Base-by-base conservation (phyloP, 2,888 invertebrate genomes). In the Mesopsocus fuscifrons region DNA sequence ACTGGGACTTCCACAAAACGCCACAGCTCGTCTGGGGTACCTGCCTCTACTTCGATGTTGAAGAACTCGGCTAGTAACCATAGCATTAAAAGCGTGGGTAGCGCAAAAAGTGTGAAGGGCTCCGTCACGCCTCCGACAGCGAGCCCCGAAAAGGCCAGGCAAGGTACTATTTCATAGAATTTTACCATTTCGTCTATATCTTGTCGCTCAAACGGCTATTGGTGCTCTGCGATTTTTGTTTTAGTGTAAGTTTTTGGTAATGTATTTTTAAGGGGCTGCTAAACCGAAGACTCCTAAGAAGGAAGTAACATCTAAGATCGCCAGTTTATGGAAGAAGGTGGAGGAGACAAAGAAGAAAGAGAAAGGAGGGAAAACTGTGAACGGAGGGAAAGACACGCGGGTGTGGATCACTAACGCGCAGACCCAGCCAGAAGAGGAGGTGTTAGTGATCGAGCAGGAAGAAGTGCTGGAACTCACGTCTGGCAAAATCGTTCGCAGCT, bases 321-420 rank as follows among this genome's bases (percentile, higher is more conserved):
- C 83, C 1, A 77, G 71, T 52, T 59, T 85, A 13, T 84, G 83
- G 83, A 82, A 78, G 53, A 77, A 71, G 55, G 79, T 79, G 1
- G 79, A 80, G 52, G 74, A 77, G 45, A 71, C 63, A 31, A 77
- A 74, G 49, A 72, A 66, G 45, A 67, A 68, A 49, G 67, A 65
- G 35, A 67, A 68, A 49, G 67, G 65, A 35, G 59, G 64, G 2
- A 55, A 55, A 16, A 62, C 63, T 41, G 72, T 70, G 52, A n/a
- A n/a, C n/a, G n/a, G n/a, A n/a, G n/a, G n/a, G n/a, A 66, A 68
- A 6, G 75, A 74, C 45, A 68, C 65, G 35, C 63, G 70, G 47
- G 71, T 73, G 6, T 74, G 72, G 72, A 70, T 74, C 31, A 66
- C n/a, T n/a, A n/a, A n/a, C n/a, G n/a, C n/a, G n/a, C n/a, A n/a